Percentiles rank a stretch among this genome's conserved stretches.
phyloP scores from a whole-genome alignment of 2,113 vertebrate species.

The Salminus brasiliensis region DNA sequence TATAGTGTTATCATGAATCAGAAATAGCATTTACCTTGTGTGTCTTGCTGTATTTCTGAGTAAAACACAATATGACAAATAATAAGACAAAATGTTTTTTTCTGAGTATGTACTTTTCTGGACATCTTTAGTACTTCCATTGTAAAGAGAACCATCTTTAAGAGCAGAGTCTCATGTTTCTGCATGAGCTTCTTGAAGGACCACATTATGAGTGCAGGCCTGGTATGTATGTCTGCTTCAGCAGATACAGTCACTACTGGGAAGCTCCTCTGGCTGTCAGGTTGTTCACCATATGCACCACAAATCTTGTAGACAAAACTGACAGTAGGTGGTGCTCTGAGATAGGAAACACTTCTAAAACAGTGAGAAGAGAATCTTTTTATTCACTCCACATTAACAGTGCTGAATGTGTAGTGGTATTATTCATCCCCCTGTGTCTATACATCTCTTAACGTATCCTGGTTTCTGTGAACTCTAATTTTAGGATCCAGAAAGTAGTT shows the following conservation, averaged over 20 bases:
- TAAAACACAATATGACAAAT: too few species aligned
- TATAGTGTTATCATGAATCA: too few species aligned
- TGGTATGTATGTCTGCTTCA: constrained; percentile 95
- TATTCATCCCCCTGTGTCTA: not conserved
- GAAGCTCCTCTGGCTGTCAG: too few species aligned
- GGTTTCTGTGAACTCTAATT: constrained; percentile 29
- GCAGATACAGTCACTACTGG: constrained; percentile 95
- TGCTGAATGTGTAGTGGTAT: not conserved
- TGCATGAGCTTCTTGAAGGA: constrained; percentile 92
- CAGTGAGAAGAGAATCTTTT: not conserved
- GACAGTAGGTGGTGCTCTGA: constrained; percentile 15
- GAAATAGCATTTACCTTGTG: too few species aligned
- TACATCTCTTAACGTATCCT: constrained; percentile 23
- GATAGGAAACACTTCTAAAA: not conserved
- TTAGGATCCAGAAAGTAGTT: constrained; percentile 96
- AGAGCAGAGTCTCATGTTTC: constrained; percentile 96
- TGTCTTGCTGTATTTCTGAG: too few species aligned
- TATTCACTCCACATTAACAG: not conserved
- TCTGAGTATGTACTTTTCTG: too few species aligned
- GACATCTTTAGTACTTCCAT: too few species aligned
- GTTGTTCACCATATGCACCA: too few species aligned
- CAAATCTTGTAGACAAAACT: not conserved
- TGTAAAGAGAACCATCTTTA: too few species aligned
- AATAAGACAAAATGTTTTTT: too few species aligned
- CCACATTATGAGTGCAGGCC: constrained; percentile 94